Base-by-base conservation (phyloP, 2,113 vertebrate species). In the Syngnathus floridae region DNA sequence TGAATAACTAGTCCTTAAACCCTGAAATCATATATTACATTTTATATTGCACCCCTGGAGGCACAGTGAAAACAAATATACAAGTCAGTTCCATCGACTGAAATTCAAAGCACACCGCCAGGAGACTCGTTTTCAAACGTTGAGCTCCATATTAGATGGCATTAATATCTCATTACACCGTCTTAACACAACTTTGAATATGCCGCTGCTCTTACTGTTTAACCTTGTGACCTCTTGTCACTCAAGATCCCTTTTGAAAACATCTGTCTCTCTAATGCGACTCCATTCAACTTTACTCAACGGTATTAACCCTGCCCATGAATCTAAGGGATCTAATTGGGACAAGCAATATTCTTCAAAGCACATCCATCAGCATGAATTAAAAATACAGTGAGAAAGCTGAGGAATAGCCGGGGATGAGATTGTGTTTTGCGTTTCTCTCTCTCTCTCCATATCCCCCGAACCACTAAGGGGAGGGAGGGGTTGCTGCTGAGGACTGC, bases 311-410 rank as follows among this genome's bases (percentile, higher is more conserved):
- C 72, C 67, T 11, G 51, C 51, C 67, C 66, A 70, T 61, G 61
- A 73, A 82, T 75, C 65, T 38, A 21, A 64, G 58, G 60, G 78
- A 81, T 76, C 65, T 8, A 52, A 22, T 71, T 40, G 73, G 76
- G 41, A 64, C 71, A 68, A 79, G 76, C 66, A 70, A 67, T 74
- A 71, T 80, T 75, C 69, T 76, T 68, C 71, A 65, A 79, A 49
- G 17, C 19, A 19, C 48, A n/a, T n/a, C 48, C 48, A 19, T 3
- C 48, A n/a, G 19, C 48, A 7, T n/a, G 19, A 19, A n/a, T 49
- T 19, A 49, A 49, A 49, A 49, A 49, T n/a, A 7, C 5, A n/a
- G 48, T 11, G 45, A 49, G 48, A 49, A 49, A 16, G 43, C 43
- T 4, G 14, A 45, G 43, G 43, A 45, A 13, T 45, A 19, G 48